Evolutionary conservation across 2,113 vertebrate genomes (phyloP), one percentile per base, ranked within the genome.

Genomic region (Rhinoderma darwinii): DNA sequence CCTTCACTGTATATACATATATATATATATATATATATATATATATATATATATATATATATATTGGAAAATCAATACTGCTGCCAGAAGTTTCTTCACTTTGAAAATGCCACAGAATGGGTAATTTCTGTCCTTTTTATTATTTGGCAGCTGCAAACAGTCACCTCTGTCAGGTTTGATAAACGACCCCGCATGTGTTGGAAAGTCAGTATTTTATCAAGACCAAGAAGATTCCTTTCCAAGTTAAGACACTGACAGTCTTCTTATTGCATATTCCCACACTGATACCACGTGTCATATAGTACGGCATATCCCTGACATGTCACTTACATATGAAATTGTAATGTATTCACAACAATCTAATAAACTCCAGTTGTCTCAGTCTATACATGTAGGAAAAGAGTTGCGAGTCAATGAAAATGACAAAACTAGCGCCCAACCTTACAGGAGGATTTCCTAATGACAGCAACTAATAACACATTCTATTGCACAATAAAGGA

Each of bases 401-500:
- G 56, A 44, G 76, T 17, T 41, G 15, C 8, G 61, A 81, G 66
- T 86, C 77, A 47, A 61, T 37, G 70, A 70, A 76, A 86, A 89
- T 88, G 43, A 10, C 59, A 35, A 43, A 37, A 72, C 44, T 63
- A 35, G 20, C 39, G 37, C 66, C 54, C 50, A 41, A 61, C 83
- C 54, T 90, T 88, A 77, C 73, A 86, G 88, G 74, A 82, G 83
- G 37, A 61, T 84, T 90, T 90, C 81, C n/a, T 15, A 88, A 83
- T 72, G 70, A 70, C 73, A 88, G 47, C 78, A 86, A 84, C 89
- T 86, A 89, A 82, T 85, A 88, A 90, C 72, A 88, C 76, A 88
- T 89, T 88, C 43, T 84, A 88, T 91, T 92, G 88, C 79, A 88
- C 0, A 0, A 61, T 88, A 91, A 88, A 84, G 68, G 88, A 91